Base-by-base conservation (phyloP, 2,113 vertebrate genomes). In the Struthio camelus region DNA sequence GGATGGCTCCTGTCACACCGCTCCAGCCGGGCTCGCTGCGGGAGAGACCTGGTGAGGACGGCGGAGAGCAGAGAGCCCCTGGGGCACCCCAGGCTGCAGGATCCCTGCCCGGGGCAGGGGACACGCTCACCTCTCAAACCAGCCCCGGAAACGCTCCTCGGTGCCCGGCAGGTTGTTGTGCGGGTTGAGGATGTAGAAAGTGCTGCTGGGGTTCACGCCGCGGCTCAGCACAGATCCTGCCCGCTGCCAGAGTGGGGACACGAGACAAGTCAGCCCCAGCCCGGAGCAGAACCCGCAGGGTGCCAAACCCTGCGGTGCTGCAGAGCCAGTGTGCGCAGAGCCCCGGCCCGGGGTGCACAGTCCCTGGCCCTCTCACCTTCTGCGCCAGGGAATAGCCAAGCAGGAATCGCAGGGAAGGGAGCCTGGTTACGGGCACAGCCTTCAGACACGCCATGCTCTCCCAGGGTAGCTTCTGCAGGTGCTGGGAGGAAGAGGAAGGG, bases 381-480 rank as follows among this genome's bases (percentile, higher is more conserved):
- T 90, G 98, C 51, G 97, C 95, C 87, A 98, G 51, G 46, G 94
- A 84, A 59, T 99, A 98, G 90, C 98, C 98, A 71, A 99, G 98
- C 3, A 99, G 97, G 34, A 99, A 99, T 80, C 95, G 98, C 58
- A 99, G 96, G 32, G 98, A 99, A 3, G 99, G 99, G 95, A 99
- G 98, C 8, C 99, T 97, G 72, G 99, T 99, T 46, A 99, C 98
- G 0, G 99, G 97, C 80, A 93, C 89, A 30, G 93, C 80, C 58
- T 87, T 97, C 62, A 99, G 97, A 71, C 97, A 93, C 20, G 98
- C 96, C 28, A 99, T 98, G 96, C 97, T 99, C 95, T 99, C 99
- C 99, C 99, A 99, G 0, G 99, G 99, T 89, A 99, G 97, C 96
- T 98, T 99, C 94, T 99, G 99, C 50, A 99, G 98, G 71, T 99